Conservation (phyloP, 2,888 invertebrate genomes). For the Aproaerema taeniolella region DNA sequence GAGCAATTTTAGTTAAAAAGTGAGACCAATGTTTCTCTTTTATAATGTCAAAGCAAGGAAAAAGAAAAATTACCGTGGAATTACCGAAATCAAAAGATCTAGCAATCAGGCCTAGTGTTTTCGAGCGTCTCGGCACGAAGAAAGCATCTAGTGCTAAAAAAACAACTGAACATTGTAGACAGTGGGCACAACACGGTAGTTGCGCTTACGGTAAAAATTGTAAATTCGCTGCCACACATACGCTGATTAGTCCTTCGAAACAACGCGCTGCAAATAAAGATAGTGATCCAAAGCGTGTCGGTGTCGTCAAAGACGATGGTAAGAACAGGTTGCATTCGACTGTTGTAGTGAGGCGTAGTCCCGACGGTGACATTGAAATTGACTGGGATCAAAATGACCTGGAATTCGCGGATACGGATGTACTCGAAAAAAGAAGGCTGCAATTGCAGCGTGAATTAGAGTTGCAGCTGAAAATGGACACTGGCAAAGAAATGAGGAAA, state of each 20-base stretch:
- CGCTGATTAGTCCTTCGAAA: slow-evolving; percentile 86
- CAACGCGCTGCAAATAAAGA: slow-evolving; percentile 83
- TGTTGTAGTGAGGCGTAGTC: slow-evolving; percentile 79
- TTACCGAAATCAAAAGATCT: slow-evolving; percentile 83
- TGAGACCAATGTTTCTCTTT: slow-evolving; percentile 65
- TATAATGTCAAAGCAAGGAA: slow-evolving; percentile 81
- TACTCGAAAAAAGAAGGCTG: slow-evolving; percentile 84
- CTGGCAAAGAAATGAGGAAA: slow-evolving; percentile 80
- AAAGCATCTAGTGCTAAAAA: slow-evolving; percentile 76
- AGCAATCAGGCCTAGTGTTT: slow-evolving; percentile 85
- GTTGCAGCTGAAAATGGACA: slow-evolving; percentile 86
- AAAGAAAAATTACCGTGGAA: slow-evolving; percentile 87
- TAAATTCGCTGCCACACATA: slow-evolving; percentile 86
- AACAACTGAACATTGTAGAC: slow-evolving; percentile 83
- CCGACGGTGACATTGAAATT: slow-evolving; percentile 82
- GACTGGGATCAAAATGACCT: slow-evolving; percentile 88
- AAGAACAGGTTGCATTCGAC: slow-evolving; percentile 81
- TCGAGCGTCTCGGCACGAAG: slow-evolving; percentile 89
- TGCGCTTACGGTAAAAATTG: slow-evolving; percentile 88
- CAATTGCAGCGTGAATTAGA: slow-evolving; percentile 87
- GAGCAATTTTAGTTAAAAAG: slow-evolving; percentile 39
- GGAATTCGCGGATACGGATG: slow-evolving; percentile 89
- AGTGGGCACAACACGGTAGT: slow-evolving; percentile 87
- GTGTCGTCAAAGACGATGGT: slow-evolving; percentile 77
- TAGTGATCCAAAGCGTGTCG: slow-evolving; percentile 64